Conservation (phyloP, 2,888 invertebrate genomes). For the Aphrophora alni region DNA sequence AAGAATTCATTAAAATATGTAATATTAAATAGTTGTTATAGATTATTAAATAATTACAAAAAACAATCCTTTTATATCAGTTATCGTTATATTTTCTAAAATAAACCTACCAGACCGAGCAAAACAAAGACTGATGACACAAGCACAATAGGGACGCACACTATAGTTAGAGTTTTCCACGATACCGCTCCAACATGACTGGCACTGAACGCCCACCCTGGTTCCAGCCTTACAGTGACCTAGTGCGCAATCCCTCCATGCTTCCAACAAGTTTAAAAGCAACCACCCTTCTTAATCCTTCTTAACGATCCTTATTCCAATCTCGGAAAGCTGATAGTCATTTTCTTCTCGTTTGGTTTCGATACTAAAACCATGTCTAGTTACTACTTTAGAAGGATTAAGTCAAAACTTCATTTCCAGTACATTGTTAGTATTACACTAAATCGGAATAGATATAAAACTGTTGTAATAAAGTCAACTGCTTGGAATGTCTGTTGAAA, state of each 20-base stretch:
- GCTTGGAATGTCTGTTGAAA: no score
- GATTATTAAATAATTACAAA: no score
- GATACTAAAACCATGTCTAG: not conserved
- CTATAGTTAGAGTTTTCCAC: not conserved
- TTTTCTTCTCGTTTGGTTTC: conserved; percentile 2
- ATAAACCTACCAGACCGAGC: not conserved
- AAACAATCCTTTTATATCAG: no score
- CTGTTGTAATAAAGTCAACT: no score
- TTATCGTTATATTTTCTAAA: no score
- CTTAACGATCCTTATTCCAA: conserved; percentile 2
- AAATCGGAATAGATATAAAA: no score
- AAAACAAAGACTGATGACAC: not conserved
- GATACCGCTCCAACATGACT: not conserved
- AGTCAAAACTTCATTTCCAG: not conserved
- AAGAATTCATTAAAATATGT: no score
- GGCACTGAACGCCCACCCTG: not conserved
- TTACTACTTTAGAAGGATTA: not conserved
- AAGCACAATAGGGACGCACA: not conserved
- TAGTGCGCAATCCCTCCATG: not conserved
- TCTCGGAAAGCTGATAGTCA: conserved; percentile 9
- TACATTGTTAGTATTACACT: no score
- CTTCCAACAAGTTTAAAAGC: not conserved
- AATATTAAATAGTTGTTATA: no score
- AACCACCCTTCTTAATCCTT: conserved; percentile 9
- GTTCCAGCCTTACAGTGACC: not conserved